These are phyloP conservation scores for Alcis repandata DNA, from an alignment of 2,888 invertebrate genomes.

Conservation along the genomic window DNA sequence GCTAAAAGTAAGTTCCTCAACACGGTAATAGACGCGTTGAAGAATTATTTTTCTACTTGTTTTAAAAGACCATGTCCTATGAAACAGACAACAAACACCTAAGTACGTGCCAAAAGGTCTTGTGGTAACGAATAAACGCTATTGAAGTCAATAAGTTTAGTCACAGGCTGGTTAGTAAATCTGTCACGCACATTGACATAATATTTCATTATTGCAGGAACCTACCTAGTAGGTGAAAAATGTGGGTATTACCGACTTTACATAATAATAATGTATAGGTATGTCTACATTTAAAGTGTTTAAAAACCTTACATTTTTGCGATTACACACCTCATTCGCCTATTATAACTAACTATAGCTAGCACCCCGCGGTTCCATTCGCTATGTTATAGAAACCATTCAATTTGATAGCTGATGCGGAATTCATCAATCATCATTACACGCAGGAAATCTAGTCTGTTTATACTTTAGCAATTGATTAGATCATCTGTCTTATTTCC, in stretches of 20 bases:
- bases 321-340: background rate
- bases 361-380: too few relatives aligned
- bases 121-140: constrained; percentile 1
- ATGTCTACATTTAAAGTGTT: background rate
- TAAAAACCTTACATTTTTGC: background rate
- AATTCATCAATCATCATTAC: too few relatives aligned
- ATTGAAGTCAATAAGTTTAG: constrained; percentile 20
- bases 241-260: constrained; percentile 6
- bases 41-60: background rate
- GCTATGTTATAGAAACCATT: too few relatives aligned
- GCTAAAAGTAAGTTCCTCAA: too few relatives aligned
- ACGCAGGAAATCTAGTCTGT: too few relatives aligned
- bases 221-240: constrained; percentile 3
- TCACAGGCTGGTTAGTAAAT: constrained; percentile 15
- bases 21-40: too few relatives aligned
- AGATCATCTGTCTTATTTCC: too few relatives aligned
- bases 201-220: constrained; percentile 10
- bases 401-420: too few relatives aligned
- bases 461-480: too few relatives aligned
- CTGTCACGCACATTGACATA: constrained; percentile 12
- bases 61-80: constrained; percentile 6
- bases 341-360: too few relatives aligned
- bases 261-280: constrained; percentile 5
- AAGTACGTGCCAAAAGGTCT: background rate
- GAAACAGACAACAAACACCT: constrained; percentile 1